Conservation (phyloP, 2,888 invertebrate species). For the Drosophila tanythrix region DNA sequence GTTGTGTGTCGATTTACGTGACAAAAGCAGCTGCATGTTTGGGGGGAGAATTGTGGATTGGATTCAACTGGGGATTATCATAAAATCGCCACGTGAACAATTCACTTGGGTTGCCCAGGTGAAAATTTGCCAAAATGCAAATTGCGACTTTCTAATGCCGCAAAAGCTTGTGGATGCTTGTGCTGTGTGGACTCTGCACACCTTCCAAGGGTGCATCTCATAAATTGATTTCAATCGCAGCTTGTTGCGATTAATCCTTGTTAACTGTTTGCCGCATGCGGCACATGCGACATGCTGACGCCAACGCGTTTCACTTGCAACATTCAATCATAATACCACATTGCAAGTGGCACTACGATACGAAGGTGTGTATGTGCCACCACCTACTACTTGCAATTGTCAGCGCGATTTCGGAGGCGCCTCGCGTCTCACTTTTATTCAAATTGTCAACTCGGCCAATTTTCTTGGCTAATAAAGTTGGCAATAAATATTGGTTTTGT, state of each 20-base stretch:
- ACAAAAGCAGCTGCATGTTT: constrained; percentile 37
- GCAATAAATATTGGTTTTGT: constrained; percentile 71
- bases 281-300: constrained; percentile 20
- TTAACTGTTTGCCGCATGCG: constrained; percentile 45
- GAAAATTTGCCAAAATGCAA: constrained; percentile 51
- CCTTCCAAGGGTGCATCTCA: constrained; percentile 73
- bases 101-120: constrained; percentile 33
- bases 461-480: constrained; percentile 71
- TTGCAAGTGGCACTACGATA: constrained; percentile 16
- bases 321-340: constrained; percentile 46
- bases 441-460: constrained; percentile 73
- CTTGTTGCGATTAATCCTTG: constrained; percentile 48
- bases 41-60: constrained; percentile 7
- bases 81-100: constrained; percentile 73
- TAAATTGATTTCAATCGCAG: constrained; percentile 32
- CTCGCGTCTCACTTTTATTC: constrained; percentile 52
- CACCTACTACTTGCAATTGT: constrained; percentile 21
- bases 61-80: constrained; percentile 58
- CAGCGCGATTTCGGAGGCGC: constrained; percentile 4
- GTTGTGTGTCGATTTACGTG: constrained; percentile 64
- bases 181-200: not conserved
- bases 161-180: not conserved
- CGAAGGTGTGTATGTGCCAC: constrained; percentile 18
- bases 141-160: constrained; percentile 54
- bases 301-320: constrained; percentile 52